phyloP scores from a whole-genome alignment of 2,797 vertebrate genomes.

The Pristis pectinata region DNA sequence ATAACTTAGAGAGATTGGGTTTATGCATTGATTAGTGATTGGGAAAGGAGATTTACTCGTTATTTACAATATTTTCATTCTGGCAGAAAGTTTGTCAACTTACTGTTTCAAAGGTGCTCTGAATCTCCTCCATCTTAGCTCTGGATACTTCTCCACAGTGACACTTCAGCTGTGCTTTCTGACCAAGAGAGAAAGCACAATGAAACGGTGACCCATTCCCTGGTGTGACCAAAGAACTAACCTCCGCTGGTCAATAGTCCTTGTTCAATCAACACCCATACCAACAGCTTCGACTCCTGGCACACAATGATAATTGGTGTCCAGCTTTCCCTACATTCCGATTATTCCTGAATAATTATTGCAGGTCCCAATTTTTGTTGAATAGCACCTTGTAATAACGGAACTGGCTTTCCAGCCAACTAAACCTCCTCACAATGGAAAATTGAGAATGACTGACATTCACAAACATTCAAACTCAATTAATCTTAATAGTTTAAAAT shows the following conservation, averaged over 20 bases:
- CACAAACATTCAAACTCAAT: no score
- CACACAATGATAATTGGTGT: not conserved
- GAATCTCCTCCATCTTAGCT: slow-evolving; percentile 49
- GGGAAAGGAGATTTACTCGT: no score
- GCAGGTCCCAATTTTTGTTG: no score
- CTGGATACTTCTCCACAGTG: slow-evolving; percentile 56
- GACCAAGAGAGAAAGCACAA: not conserved
- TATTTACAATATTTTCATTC: not conserved
- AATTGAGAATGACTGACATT: no score
- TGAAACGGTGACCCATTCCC: not conserved
- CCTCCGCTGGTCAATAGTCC: not conserved
- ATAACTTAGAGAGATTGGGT: not conserved
- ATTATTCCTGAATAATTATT: not conserved
- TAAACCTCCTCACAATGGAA: no score
- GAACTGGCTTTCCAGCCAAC: no score
- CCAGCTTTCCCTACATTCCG: not conserved
- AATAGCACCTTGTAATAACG: no score
- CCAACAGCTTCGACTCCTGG: not conserved
- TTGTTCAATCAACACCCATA: not conserved
- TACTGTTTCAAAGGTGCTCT: slow-evolving; percentile 57
- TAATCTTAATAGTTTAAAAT: no score
- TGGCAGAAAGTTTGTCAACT: not conserved
- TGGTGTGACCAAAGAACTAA: no score
- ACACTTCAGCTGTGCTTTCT: slow-evolving; percentile 54
- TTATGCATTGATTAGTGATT: not conserved